These are phyloP conservation scores for Aphelinus certus DNA, from an alignment of 1,140 invertebrate species.

Conservation along the genomic window DNA sequence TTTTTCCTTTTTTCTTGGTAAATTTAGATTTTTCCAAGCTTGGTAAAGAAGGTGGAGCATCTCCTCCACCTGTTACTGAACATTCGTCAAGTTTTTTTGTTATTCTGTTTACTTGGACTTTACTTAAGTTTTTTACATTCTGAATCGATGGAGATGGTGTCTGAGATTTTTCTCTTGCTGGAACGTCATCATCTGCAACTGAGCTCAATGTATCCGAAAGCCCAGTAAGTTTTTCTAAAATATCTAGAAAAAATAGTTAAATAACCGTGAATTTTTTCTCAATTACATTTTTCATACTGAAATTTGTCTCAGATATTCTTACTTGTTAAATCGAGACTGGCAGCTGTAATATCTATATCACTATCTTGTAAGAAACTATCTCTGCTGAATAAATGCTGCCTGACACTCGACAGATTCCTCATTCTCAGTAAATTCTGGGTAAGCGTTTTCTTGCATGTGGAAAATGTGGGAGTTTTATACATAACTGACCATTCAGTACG, in stretches of 20 bases:
- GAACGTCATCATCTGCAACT: neutral
- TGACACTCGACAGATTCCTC: slow-evolving; percentile 53
- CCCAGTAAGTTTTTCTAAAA: slow-evolving; percentile 46
- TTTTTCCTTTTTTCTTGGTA: slow-evolving; percentile 44
- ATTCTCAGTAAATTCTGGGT: slow-evolving; percentile 41
- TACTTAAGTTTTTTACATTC: slow-evolving; percentile 12
- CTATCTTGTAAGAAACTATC: slow-evolving; percentile 53
- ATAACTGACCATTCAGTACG: slow-evolving; percentile 60
- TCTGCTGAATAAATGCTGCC: slow-evolving; percentile 63
- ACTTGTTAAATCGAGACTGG: slow-evolving; percentile 60
- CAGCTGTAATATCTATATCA: slow-evolving; percentile 49
- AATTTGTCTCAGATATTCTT: slow-evolving; percentile 32
- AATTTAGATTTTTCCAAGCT: slow-evolving; percentile 44
- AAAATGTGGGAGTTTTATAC: slow-evolving; percentile 57
- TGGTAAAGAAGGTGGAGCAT: slow-evolving; percentile 46
- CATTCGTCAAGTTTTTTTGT: slow-evolving; percentile 34
- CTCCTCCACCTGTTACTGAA: slow-evolving; percentile 49
- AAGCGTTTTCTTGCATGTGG: slow-evolving; percentile 38
- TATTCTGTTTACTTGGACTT: slow-evolving; percentile 8
- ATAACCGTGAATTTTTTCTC: neutral
- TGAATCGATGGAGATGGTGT: no score
- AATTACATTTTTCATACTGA: neutral
- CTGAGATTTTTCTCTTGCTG: no score
- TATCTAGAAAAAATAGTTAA: slow-evolving; percentile 39
- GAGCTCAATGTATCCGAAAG: slow-evolving; percentile 44